Evolutionary conservation across 2,888 invertebrate genomes (phyloP), one percentile per base, ranked within the genome.

Genomic region (Oegoconia quadripuncta): DNA sequence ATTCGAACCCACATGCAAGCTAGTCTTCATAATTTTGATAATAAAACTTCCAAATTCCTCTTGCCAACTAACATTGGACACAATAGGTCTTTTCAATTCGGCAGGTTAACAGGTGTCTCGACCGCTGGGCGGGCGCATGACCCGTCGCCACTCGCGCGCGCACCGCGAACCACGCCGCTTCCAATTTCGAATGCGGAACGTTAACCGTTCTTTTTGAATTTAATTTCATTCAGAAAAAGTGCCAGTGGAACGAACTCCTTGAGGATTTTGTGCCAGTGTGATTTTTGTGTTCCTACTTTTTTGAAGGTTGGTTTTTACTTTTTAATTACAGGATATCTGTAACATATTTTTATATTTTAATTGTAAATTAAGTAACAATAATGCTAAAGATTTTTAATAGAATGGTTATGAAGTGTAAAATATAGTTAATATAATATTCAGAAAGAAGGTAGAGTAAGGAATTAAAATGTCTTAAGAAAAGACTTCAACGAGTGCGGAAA

Each of bases 141-240:
- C 72, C 64, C 64, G 71, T 55, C 72, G 78, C 72, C 86, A 86
- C 74, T 84, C 84, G 83, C 74, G 84, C 81, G 84, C 80, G 79
- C 73, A 74, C 83, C 73, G 76, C 74, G 74, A 74, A 69, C 72
- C 67, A 60, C 68, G 72, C 73, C 80, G 80, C 76, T 76, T 67
- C 76, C 66, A 69, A 66, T 59, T 71, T 65, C 55, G 63, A 68
- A 69, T 58, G 46, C 67, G 64, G 70, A 66, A 68, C 76, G 72
- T 66, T 67, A 67, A 65, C 65, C 71, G 75, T 63, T 38, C 57
- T 67, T 61, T 66, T 68, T 57, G 50, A 57, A 61, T 62, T 50
- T 47, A 60, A 61, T 60, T 59, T 55, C 58, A 35, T 46, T 57
- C 55, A 44, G 42, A 42, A 44, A 59, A 61, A 71, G 83, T 84